Percentiles rank a stretch among this genome's conserved stretches.
Conservation (phyloP, 2,888 invertebrate genomes). For the Aphrophora alni region DNA sequence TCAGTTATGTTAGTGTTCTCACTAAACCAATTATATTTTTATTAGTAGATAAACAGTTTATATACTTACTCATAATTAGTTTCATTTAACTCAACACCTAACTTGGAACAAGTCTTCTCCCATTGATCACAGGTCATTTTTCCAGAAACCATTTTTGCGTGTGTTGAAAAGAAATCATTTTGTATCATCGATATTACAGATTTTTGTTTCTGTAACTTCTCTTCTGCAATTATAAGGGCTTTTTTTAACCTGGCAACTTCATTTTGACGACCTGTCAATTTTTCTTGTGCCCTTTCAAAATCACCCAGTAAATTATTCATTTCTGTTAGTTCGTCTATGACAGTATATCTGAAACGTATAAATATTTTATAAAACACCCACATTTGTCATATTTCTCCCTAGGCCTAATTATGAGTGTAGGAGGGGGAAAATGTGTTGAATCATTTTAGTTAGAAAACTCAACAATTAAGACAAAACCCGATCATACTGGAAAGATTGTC, state of each 20-base stretch:
- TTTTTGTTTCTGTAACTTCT: not conserved
- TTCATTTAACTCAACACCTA: not conserved
- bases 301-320: not conserved
- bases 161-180: not conserved
- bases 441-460: no score
- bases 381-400: no score
- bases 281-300: not conserved
- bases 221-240: not conserved
- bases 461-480: no score
- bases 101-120: not conserved
- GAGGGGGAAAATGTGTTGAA: no score
- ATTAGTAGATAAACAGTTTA: no score
- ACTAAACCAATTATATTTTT: no score
- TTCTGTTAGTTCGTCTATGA: not conserved
- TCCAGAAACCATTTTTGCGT: not conserved
- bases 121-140: not conserved
- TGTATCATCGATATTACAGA: not conserved
- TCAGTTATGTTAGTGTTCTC: no score
- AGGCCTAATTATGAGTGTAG: no score
- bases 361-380: no score
- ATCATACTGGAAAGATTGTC: no score
- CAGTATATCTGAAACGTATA: not conserved
- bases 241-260: not conserved
- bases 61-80: not conserved
- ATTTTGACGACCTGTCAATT: not conserved